These are phyloP conservation scores for Drosophila paulistorum DNA, from an alignment of 1,140 invertebrate genomes.

Conservation along the genomic window DNA sequence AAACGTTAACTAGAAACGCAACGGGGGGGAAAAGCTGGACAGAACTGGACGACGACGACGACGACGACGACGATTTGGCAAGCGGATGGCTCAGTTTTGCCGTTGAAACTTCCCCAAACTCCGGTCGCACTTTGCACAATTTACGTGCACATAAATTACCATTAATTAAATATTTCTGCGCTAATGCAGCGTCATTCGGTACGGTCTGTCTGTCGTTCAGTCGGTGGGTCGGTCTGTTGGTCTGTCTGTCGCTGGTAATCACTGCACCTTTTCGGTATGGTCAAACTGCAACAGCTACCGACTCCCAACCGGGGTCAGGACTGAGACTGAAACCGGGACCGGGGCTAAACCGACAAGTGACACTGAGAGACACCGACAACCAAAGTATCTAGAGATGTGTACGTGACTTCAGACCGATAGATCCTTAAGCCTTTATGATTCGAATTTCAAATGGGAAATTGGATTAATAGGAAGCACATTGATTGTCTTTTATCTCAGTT, in stretches of 20 bases:
- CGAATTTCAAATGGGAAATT: too few relatives aligned
- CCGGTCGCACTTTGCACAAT: conserved; percentile 73
- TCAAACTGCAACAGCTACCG: conserved; percentile 23
- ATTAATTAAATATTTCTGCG: conserved; percentile 80
- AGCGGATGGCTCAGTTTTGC: conserved; percentile 41
- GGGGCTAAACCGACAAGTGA: conserved; percentile 69
- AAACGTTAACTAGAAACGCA: conserved; percentile 72
- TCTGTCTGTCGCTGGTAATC: conserved; percentile 53
- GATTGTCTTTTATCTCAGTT: too few relatives aligned
- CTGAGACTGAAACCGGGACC: background rate
- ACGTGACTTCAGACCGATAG: background rate
- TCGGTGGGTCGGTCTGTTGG: background rate
- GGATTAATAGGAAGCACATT: too few relatives aligned
- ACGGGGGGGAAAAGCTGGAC: conserved; percentile 46
- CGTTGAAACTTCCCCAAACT: conserved; percentile 30
- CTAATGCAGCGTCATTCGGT: conserved; percentile 53
- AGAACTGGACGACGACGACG: too few relatives aligned
- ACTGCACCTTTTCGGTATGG: conserved; percentile 61
- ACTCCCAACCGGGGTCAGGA: background rate
- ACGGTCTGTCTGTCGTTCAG: background rate
- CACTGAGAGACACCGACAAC: conserved; percentile 49
- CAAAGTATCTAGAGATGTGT: conserved; percentile 5
- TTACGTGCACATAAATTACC: conserved; percentile 79
- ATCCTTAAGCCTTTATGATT: too few relatives aligned
- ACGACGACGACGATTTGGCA: background rate